Evolutionary conservation across 2,113 vertebrate species (phyloP), one percentile per base, ranked within the genome.

Genomic region (Callospermophilus lateralis): DNA sequence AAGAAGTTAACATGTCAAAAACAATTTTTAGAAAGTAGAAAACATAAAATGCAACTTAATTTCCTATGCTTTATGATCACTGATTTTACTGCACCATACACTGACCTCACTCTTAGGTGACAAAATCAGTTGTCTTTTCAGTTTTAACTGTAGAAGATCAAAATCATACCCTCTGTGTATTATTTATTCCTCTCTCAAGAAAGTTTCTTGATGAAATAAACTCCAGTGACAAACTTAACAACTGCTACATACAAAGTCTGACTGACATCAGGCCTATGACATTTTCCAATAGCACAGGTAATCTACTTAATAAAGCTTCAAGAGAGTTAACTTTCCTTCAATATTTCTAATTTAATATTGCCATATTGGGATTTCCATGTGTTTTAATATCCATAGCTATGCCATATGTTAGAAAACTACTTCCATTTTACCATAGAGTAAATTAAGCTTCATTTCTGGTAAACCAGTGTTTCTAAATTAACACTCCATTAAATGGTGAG

Each of bases 121-220:
- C 79, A 89, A 93, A 96, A 89, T 6, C 58, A 90, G 78, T 76
- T 28, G 8, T 51, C 34, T 96, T 86, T 96, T 51, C 58, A 53
- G 24, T 72, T 89, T 76, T 45, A 70, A 8, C 51, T 92, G 37
- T 20, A 8, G 51, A 32, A 77, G 42, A 76, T 94, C 34, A 96
- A 84, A 96, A 76, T 84, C 12, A 79, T 19, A 84, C 22, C 12
- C 0, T 0, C 2, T 30, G 61, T 89, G 3, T 81, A 81, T 96
- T 90, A 63, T 74, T 78, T 72, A 81, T 61, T 89, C 12, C 11
- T 16, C 1, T 65, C 32, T 83, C 26, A 89, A 37, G 37, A 83
- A 89, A 65, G 6, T 72, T 96, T 89, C 73, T 80, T 84, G 24
- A 28, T 61, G 1, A 79, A 90, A 37, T 76, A 84, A 70, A 76